These are phyloP conservation scores for Listrodromus nycthemerus DNA, from an alignment of 2,888 invertebrate species.

Conservation along the genomic window DNA sequence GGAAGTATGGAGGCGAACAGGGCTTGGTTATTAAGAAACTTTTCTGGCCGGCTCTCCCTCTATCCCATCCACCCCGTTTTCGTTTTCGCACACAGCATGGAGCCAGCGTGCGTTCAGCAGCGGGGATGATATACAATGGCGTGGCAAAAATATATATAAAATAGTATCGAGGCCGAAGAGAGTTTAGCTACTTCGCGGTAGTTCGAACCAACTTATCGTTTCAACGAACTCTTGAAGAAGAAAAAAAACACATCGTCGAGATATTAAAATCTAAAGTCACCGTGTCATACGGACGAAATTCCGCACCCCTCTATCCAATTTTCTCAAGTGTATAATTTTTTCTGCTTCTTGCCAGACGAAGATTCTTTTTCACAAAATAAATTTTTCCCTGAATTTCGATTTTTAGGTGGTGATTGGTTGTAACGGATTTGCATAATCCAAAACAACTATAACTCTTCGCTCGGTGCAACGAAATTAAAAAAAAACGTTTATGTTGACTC, in stretches of 20 bases:
- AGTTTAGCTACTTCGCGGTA: constrained; percentile 25
- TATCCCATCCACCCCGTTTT: background rate
- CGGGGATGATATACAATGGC: constrained; percentile 53
- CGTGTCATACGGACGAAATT: background rate
- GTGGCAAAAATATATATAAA: constrained; percentile 25
- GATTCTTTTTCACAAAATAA: too few relatives aligned
- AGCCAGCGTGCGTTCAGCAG: constrained; percentile 4
- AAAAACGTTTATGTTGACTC: too few relatives aligned
- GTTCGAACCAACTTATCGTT: constrained; percentile 20
- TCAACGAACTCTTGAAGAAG: background rate
- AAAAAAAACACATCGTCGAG: constrained; percentile 9
- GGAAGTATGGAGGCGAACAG: constrained; percentile 30
- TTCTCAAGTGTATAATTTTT: background rate
- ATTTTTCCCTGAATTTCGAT: too few relatives aligned
- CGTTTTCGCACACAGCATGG: constrained; percentile 21
- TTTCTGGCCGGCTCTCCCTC: constrained; percentile 44
- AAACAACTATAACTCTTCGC: too few relatives aligned
- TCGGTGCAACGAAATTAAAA: too few relatives aligned
- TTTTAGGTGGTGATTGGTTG: too few relatives aligned
- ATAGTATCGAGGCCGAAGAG: constrained; percentile 6
- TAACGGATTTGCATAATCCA: too few relatives aligned
- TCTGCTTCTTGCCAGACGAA: too few relatives aligned
- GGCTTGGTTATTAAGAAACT: constrained; percentile 61
- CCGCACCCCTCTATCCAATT: background rate
- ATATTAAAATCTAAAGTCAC: constrained; percentile 41